These are phyloP conservation scores for Amazona guildingii DNA, from an alignment of 2,113 vertebrate species.

Conservation along the genomic window DNA sequence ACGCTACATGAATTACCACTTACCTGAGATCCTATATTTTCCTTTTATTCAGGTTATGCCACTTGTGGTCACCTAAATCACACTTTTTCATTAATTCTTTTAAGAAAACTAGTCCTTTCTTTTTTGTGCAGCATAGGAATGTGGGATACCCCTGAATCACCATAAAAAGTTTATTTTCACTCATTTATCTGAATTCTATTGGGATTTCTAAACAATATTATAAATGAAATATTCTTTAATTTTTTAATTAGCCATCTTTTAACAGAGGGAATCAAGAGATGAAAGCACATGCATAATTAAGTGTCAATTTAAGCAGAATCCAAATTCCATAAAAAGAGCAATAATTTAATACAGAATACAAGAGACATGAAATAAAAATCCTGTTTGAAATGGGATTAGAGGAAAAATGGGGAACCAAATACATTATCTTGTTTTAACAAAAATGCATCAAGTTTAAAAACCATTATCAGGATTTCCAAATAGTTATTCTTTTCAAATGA, in stretches of 20 bases:
- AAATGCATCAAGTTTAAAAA: constrained; percentile 22
- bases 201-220: not conserved
- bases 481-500: constrained; percentile 9
- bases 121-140: not conserved
- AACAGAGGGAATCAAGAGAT: not conserved
- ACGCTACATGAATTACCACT: not conserved
- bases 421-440: not conserved
- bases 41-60: not conserved
- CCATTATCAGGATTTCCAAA: constrained; percentile 2
- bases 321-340: not conserved
- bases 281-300: not conserved
- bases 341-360: not conserved
- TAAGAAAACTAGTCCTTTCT: not conserved
- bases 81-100: not conserved
- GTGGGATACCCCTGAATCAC: not conserved
- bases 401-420: not conserved
- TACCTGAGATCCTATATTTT: not conserved
- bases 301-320: not conserved
- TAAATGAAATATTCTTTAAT: not conserved
- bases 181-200: not conserved
- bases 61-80: not conserved
- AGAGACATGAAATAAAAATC: not conserved
- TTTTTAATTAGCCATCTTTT: not conserved
- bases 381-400: not conserved
- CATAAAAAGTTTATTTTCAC: not conserved